Conservation (phyloP, 2,113 vertebrate species). For the Mormyrus iriodes region DNA sequence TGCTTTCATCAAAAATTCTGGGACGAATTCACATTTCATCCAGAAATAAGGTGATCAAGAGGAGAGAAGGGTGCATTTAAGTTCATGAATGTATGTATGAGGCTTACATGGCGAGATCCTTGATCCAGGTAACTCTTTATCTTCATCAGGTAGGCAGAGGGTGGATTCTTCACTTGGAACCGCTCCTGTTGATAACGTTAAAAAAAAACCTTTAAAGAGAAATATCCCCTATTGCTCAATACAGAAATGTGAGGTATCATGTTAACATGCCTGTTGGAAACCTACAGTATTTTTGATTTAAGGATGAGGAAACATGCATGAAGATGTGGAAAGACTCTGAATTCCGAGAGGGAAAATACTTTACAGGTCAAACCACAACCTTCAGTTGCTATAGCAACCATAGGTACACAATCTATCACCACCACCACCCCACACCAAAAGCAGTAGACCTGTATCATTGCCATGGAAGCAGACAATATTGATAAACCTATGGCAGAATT, state of each 20-base stretch:
- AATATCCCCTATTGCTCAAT: background rate
- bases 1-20: background rate
- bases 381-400: background rate
- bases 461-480: constrained; percentile 38
- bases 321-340: background rate
- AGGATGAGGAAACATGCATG: background rate
- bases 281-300: background rate
- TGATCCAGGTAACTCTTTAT: constrained; percentile 78
- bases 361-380: background rate
- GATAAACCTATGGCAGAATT: constrained; percentile 18
- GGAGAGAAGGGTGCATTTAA: background rate
- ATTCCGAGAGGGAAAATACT: background rate
- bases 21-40: background rate
- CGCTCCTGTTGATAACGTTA: constrained; percentile 64
- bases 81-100: background rate
- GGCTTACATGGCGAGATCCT: constrained; percentile 35
- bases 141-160: constrained; percentile 81
- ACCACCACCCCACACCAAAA: constrained; percentile 16
- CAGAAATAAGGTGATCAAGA: background rate
- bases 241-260: background rate
- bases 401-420: background rate
- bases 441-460: constrained; percentile 29
- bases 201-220: background rate
- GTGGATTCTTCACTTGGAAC: constrained; percentile 90
- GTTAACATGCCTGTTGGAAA: background rate